These are phyloP conservation scores for Gambusia holbrooki DNA, from an alignment of 2,113 vertebrate species.

Conservation along the genomic window DNA sequence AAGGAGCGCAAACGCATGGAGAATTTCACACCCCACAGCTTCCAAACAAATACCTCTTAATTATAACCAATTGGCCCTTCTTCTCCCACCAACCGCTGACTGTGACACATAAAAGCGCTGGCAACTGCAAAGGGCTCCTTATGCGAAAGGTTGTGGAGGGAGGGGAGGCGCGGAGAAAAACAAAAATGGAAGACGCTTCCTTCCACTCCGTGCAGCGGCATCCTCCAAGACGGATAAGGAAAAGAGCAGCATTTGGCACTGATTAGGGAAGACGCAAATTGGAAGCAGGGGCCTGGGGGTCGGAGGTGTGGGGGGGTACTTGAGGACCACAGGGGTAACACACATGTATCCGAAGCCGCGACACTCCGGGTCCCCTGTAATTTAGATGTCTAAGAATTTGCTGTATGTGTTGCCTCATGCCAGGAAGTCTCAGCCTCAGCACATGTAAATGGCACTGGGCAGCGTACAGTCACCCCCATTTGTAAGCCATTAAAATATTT, in stretches of 20 bases:
- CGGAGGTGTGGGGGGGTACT: constrained; percentile 50
- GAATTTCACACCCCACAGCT: constrained; percentile 57
- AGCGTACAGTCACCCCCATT: constrained; percentile 69
- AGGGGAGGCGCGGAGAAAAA: constrained; percentile 43
- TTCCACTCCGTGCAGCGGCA: constrained; percentile 52
- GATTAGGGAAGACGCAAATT: constrained; percentile 76
- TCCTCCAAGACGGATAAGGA: constrained; percentile 2
- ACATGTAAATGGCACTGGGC: constrained; percentile 65
- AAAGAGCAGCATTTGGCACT: constrained; percentile 75
- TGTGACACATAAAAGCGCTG: constrained; percentile 67
- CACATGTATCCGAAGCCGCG: constrained; percentile 75
- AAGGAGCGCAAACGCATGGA: constrained; percentile 55
- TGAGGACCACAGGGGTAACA: constrained; percentile 74
- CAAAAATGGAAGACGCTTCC: constrained; percentile 74
- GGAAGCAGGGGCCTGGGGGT: constrained; percentile 47
- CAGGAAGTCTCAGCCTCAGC: constrained; percentile 76
- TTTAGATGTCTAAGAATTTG: constrained; percentile 81
- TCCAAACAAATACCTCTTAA: constrained; percentile 70
- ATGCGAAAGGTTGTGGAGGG: constrained; percentile 28
- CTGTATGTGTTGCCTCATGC: constrained; percentile 74
- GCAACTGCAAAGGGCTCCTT: constrained; percentile 64
- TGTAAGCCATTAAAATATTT: constrained; percentile 81
- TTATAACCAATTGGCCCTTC: constrained; percentile 66
- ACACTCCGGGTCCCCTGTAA: constrained; percentile 73
- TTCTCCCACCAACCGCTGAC: constrained; percentile 55